A percentile compares a stretch with the other conserved stretches of the same genome.
phyloP scores from a whole-genome alignment of 92 coral and sea anemone genomes.

The Zoanthus sansibaricus region DNA sequence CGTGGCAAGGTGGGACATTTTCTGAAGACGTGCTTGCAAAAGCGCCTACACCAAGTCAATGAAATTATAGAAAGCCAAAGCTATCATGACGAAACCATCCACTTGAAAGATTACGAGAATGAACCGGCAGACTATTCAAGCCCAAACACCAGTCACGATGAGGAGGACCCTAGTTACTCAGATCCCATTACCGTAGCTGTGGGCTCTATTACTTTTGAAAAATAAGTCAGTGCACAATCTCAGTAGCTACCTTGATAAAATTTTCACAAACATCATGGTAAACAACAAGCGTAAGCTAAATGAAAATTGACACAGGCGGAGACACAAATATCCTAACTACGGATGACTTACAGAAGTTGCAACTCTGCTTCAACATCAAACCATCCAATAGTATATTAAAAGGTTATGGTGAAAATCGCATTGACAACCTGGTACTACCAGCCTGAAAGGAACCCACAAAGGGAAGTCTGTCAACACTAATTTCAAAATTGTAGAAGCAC shows the following conservation, averaged over 20 bases:
- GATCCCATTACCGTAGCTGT: slow-evolving; percentile 43
- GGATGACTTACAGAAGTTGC: slow-evolving; percentile 56
- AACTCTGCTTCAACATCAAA: slow-evolving; percentile 49
- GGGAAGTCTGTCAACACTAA: background rate
- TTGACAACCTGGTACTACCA: background rate
- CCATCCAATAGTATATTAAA: slow-evolving; percentile 43
- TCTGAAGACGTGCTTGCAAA: slow-evolving; percentile 53
- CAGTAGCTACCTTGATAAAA: slow-evolving; percentile 58
- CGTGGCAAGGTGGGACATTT: slow-evolving; percentile 48
- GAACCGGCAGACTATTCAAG: background rate
- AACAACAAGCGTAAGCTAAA: slow-evolving; percentile 46
- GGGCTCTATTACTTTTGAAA: slow-evolving; percentile 45
- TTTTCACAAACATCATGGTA: slow-evolving; percentile 39
- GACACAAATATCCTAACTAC: slow-evolving; percentile 62
- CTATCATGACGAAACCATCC: slow-evolving; percentile 43
- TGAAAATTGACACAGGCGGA: slow-evolving; percentile 66
- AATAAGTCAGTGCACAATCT: slow-evolving; percentile 43
- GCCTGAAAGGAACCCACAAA: background rate
- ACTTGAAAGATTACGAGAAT: slow-evolving; percentile 39
- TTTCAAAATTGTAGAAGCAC: background rate
- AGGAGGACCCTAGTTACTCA: slow-evolving; percentile 44
- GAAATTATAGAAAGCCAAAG: slow-evolving; percentile 50
- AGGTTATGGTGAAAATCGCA: slow-evolving; percentile 58
- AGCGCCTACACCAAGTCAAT: slow-evolving; percentile 45
- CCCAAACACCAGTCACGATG: slow-evolving; percentile 36